These are phyloP conservation scores for Peromyscus polionotus DNA, from an alignment of 2,113 vertebrate genomes.

Conservation along the genomic window DNA sequence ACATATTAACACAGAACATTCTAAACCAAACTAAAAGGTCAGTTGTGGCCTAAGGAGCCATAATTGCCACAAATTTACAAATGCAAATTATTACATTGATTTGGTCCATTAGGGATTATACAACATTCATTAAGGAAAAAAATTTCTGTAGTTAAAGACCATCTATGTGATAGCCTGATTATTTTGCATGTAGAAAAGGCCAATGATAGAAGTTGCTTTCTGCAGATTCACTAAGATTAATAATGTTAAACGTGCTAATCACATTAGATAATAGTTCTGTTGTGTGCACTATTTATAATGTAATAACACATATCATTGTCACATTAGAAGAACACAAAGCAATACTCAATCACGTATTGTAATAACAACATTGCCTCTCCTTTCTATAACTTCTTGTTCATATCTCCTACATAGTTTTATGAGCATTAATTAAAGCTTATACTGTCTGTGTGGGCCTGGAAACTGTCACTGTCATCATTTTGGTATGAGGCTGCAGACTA, in stretches of 20 bases:
- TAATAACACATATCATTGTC: conserved; percentile 19
- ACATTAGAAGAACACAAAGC: conserved; percentile 28
- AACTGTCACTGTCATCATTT: not conserved
- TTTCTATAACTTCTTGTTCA: conserved; percentile 57
- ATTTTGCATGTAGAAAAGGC: not conserved
- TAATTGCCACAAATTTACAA: not conserved
- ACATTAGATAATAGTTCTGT: not conserved
- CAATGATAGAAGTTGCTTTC: conserved; percentile 8
- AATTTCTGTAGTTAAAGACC: not conserved
- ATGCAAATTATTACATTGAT: conserved; percentile 25
- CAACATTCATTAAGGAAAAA: conserved; percentile 5
- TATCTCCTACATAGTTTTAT: conserved; percentile 28
- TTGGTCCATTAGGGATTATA: not conserved
- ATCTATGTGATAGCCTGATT: not conserved
- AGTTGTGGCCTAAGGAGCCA: not conserved
- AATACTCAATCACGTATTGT: conserved; percentile 2
- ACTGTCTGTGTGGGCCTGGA: not conserved
- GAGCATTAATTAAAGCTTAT: conserved; percentile 48
- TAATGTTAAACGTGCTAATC: conserved; percentile 55
- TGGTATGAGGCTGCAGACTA: not conserved
- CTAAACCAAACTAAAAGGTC: conserved; percentile 40
- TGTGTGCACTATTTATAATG: not conserved
- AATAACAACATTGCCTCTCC: not conserved
- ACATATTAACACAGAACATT: not conserved
- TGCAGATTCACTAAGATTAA: conserved; percentile 55